These are phyloP conservation scores for Laodelphax striatellus DNA, from an alignment of 1,140 invertebrate genomes.

Conservation along the genomic window DNA sequence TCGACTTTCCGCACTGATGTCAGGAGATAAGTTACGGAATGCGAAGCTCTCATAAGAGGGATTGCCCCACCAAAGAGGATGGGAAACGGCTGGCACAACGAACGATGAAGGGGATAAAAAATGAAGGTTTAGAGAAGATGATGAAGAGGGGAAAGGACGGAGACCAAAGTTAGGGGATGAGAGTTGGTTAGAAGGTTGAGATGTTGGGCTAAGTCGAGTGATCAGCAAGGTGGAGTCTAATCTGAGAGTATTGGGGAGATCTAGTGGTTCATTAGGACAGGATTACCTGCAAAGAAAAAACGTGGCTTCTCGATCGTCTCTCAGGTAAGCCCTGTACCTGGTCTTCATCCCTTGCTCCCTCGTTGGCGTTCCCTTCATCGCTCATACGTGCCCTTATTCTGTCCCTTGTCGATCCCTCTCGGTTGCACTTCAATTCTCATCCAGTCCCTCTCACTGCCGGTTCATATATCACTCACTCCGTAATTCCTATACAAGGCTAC, in stretches of 20 bases:
- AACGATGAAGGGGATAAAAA: background rate
- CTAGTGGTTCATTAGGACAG: constrained; percentile 1
- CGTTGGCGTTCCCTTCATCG: too few relatives aligned
- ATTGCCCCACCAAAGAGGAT: background rate
- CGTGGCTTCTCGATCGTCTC: background rate
- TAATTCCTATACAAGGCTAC: too few relatives aligned
- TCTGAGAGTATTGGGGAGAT: background rate
- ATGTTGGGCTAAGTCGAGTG: background rate
- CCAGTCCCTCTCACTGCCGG: too few relatives aligned
- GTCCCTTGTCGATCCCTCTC: too few relatives aligned
- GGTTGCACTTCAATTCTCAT: too few relatives aligned
- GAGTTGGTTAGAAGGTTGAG: background rate
- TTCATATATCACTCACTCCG: too few relatives aligned
- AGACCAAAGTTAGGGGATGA: background rate
- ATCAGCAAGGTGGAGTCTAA: constrained; percentile 1
- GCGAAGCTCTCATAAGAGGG: background rate
- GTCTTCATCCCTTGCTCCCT: background rate
- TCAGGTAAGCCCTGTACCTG: background rate
- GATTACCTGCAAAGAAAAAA: background rate
- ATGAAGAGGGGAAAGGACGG: background rate
- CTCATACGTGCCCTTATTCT: too few relatives aligned
- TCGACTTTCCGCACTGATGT: too few relatives aligned
- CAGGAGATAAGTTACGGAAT: background rate
- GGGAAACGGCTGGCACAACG: background rate
- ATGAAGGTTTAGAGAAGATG: background rate